phyloP scores from a whole-genome alignment of 2,113 vertebrate species.

The Tyto alba region DNA sequence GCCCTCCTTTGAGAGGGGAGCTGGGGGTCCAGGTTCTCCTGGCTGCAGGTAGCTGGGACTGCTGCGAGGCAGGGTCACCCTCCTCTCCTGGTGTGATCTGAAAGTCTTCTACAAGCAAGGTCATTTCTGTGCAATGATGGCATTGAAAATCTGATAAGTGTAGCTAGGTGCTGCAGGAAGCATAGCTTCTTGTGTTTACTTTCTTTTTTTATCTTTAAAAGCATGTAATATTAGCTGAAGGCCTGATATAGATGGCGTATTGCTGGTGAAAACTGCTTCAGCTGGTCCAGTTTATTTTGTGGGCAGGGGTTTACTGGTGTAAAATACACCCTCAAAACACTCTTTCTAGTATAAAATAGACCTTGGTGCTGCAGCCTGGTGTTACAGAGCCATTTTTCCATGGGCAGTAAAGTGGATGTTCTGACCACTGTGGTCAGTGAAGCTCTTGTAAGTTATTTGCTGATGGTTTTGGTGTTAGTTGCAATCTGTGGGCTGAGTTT shows the following conservation, averaged over 20 bases:
- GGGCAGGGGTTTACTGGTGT: neutral
- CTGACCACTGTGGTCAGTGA: conserved; percentile 13
- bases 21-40: neutral
- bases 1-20: rapidly evolving
- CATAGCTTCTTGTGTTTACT: neutral
- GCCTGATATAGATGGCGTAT: neutral
- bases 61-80: rapidly evolving
- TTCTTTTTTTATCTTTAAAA: neutral
- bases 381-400: neutral
- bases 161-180: neutral
- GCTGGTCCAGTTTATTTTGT: neutral
- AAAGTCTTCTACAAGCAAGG: neutral
- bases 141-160: neutral
- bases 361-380: neutral
- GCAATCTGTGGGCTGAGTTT: neutral
- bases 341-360: neutral
- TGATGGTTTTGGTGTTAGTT: neutral
- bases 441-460: conserved; percentile 3
- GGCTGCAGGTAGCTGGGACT: neutral
- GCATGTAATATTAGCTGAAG: neutral
- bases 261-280: neutral
- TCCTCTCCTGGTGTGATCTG: neutral
- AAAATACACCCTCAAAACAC: neutral
- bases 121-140: rapidly evolving
- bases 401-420: neutral